Percentiles rank a stretch among this genome's conserved stretches.
phyloP scores from a whole-genome alignment of 1,140 invertebrate genomes.

The Pollicipes pollicipes region DNA sequence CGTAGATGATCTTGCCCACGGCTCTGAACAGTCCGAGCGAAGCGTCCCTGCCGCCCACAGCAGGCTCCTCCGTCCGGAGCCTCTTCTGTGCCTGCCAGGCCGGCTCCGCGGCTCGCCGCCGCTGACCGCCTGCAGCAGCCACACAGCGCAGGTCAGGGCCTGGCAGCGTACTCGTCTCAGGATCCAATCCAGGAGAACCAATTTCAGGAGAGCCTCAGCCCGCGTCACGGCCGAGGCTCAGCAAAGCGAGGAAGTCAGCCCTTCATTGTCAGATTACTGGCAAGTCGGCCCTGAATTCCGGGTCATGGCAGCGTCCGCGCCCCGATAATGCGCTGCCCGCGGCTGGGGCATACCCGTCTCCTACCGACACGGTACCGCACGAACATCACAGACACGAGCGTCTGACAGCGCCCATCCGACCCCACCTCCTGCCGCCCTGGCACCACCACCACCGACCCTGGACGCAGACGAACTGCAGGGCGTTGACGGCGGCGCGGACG shows the following conservation, averaged over 20 bases:
- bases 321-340: too few relatives aligned
- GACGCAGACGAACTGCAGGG: slow-evolving; percentile 13
- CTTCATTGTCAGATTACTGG: too few relatives aligned
- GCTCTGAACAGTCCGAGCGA: slow-evolving; percentile 16
- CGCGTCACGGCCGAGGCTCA: too few relatives aligned
- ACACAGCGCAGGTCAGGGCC: not conserved
- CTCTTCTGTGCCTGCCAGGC: not conserved
- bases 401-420: not conserved
- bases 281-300: too few relatives aligned
- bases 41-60: slow-evolving; percentile 13
- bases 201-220: too few relatives aligned
- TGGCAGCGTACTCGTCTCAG: slow-evolving; percentile 6
- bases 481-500: slow-evolving; percentile 14
- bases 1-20: slow-evolving; percentile 16
- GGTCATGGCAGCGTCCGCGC: too few relatives aligned
- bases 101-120: not conserved
- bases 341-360: too few relatives aligned
- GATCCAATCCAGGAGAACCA: too few relatives aligned
- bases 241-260: too few relatives aligned
- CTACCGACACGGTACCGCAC: too few relatives aligned
- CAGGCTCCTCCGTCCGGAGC: slow-evolving; percentile 2
- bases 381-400: not conserved
- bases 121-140: slow-evolving; percentile 4
- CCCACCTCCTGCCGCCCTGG: too few relatives aligned
- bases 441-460: too few relatives aligned